Evolutionary conservation across 2,888 invertebrate species (phyloP), one percentile per base, ranked within the genome.

Genomic region (Zaprionus bogoriensis): DNA sequence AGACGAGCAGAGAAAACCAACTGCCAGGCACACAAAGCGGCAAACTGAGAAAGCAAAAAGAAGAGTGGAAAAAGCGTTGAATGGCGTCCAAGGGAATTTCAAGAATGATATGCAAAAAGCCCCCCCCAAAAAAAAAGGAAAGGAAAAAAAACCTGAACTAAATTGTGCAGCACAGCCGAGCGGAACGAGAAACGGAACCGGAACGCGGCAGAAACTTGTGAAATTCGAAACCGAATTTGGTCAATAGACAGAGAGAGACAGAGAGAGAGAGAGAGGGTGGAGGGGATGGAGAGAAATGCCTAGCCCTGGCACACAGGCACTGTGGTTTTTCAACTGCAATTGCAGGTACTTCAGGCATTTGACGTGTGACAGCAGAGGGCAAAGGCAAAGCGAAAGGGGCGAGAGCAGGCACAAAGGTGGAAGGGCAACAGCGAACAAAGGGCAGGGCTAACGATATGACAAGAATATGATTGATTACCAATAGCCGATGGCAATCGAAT

Each of bases 391-490:
- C 17, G 19, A 6, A 10, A 17, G 12, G 19, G 20, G n/a, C 17
- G 7, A 19, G 17, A 14, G 12, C 10, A 38, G 27, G 27, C 14
- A 2, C 2, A 3, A 19, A 41, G 30, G 17, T 2, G 2, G 30
- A 32, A 14, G 32, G 14, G 4, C 6, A 14, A 14, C 10, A 44
- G 44, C 23, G 20, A 20, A 20, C 10, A 39, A 10, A 20, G 19
- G 10, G 19, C 3, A 19, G 12, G 4, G 12, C 25, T 7, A 19
- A 3, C 30, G n/a, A 30, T 10, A n/a, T 3, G 30, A 30, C 5
- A 27, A 41, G 10, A 39, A 39, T 22, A 54, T 73, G 67, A 70
- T 70, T 73, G 70, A 70, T 70, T 61, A 54, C 57, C 57, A 20
- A 42, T 53, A 17, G 38, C 51, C 7, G 41, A 70, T 48, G 36